Percentiles rank a stretch among this genome's conserved stretches.
Conservation (phyloP, 2,888 invertebrate species). For the Chrysomela aeneicollis region DNA sequence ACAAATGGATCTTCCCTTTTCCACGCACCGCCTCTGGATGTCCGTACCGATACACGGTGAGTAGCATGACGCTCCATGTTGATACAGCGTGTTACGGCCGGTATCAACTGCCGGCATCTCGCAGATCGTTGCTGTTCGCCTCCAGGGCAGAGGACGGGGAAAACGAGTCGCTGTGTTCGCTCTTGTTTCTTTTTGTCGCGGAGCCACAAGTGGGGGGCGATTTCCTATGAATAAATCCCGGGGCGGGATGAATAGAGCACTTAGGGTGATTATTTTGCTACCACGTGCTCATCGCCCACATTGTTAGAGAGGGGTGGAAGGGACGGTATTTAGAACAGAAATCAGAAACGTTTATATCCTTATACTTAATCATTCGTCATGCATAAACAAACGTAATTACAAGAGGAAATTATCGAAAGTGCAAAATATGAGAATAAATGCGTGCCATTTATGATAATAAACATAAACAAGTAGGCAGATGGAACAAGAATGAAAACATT, state of each 20-base stretch:
- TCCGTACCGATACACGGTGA: neutral
- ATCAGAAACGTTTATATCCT: too few species aligned
- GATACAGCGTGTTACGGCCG: conserved; percentile 40
- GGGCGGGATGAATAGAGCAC: neutral
- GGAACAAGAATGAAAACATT: too few species aligned
- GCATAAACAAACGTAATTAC: too few species aligned
- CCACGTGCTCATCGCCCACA: too few species aligned
- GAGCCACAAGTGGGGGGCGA: neutral
- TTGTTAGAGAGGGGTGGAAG: too few species aligned
- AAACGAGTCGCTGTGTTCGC: neutral
- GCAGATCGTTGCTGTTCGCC: neutral
- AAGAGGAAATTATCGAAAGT: too few species aligned
- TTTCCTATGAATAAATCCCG: neutral
- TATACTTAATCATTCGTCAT: conserved; percentile 44
- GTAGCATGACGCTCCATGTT: conserved; percentile 40
- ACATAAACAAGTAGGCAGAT: too few species aligned
- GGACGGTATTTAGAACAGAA: too few species aligned
- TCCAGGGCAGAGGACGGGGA: neutral
- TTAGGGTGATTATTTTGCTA: too few species aligned
- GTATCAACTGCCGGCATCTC: conserved; percentile 41
- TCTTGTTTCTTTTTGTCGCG: neutral
- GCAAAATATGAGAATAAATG: too few species aligned
- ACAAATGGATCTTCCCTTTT: too few species aligned
- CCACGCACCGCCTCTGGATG: neutral
- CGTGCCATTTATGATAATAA: too few species aligned